Evolutionary conservation across 2,113 vertebrate species (phyloP).

Genomic region (Ornithorhynchus anatinus): DNA sequence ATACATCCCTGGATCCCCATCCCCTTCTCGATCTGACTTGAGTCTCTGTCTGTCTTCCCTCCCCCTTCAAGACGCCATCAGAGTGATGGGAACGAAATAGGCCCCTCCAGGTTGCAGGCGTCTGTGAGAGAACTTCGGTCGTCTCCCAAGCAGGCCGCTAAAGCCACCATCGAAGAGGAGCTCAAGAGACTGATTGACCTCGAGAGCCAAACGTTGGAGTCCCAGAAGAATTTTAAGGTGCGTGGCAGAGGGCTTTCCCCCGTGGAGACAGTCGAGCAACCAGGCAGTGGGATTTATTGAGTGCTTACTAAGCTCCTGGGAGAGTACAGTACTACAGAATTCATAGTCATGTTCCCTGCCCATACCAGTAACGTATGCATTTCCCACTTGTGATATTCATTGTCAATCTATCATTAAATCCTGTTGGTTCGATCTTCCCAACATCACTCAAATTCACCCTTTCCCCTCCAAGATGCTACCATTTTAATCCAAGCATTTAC

Average conservation of each 20-base stretch:
- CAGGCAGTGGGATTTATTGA: too few species aligned
- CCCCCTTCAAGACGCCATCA: constrained; percentile 86
- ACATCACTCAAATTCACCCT: too few species aligned
- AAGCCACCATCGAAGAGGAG: constrained; percentile 93
- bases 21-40: constrained; percentile 2
- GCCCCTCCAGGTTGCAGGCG: constrained; percentile 81
- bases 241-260: background rate
- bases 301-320: too few species aligned
- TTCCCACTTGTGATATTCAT: too few species aligned
- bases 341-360: too few species aligned
- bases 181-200: constrained; percentile 86
- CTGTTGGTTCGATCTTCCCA: too few species aligned
- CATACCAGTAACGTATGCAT: too few species aligned
- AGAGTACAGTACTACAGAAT: too few species aligned
- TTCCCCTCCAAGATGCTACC: too few species aligned
- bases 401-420: too few species aligned
- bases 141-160: constrained; percentile 84
- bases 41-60: constrained; percentile 42
- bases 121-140: constrained; percentile 89
- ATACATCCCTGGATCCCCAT: background rate
- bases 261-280: background rate
- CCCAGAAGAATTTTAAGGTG: constrained; percentile 90
- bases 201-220: constrained; percentile 82
- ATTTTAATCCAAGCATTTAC: too few species aligned
- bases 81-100: constrained; percentile 85